phyloP scores from a whole-genome alignment of 2,888 invertebrate genomes.

The Lasioglossum villosulum region DNA sequence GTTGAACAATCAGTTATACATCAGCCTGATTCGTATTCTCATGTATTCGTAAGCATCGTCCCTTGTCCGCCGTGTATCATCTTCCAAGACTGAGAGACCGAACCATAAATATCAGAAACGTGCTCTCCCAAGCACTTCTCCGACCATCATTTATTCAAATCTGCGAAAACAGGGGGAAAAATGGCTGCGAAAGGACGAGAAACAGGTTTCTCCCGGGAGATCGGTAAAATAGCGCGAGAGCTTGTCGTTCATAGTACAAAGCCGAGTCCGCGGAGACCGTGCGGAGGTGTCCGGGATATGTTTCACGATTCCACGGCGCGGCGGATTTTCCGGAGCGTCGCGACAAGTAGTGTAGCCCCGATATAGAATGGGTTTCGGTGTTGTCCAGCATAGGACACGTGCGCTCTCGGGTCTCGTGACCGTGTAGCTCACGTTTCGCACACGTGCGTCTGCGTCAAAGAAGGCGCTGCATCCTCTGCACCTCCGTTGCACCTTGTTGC shows the following conservation, averaged over 20 bases:
- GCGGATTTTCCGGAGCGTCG: not conserved
- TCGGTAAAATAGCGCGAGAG: not conserved
- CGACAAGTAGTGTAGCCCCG: not conserved
- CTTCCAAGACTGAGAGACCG: not conserved
- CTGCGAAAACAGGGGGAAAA: not conserved
- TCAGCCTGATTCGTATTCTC: not conserved
- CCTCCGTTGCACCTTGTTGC: not conserved
- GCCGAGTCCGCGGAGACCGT: not conserved
- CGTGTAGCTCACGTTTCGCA: slow-evolving; percentile 41
- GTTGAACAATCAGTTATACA: not conserved
- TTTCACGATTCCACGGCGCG: not conserved
- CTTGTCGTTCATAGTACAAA: not conserved
- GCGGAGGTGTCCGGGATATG: not conserved
- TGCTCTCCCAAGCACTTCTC: not conserved
- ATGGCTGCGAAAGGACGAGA: not conserved
- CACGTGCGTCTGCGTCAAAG: slow-evolving; percentile 54
- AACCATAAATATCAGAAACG: not conserved
- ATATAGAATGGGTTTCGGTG: not conserved
- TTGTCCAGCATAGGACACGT: slow-evolving; percentile 21
- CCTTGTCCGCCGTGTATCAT: not conserved
- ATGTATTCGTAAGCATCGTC: not conserved
- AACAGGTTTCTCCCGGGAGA: not conserved
- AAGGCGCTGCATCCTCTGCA: slow-evolving; percentile 28
- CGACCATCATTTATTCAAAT: not conserved
- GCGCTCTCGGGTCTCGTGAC: not conserved